Evolutionary conservation across 2,113 vertebrate species (phyloP).

Genomic region (Donacobius atricapilla): DNA sequence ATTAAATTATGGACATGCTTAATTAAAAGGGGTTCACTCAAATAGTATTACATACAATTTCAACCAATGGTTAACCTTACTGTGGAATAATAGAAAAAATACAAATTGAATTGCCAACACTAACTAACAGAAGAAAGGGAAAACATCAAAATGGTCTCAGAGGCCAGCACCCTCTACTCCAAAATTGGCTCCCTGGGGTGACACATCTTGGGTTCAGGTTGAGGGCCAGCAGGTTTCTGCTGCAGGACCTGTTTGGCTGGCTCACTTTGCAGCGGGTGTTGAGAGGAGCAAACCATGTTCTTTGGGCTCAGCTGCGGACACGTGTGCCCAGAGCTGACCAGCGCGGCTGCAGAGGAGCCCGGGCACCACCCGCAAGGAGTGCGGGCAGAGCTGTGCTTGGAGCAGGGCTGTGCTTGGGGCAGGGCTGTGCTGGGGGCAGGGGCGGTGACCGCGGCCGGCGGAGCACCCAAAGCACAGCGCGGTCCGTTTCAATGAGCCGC

Average conservation of each 20-base stretch:
- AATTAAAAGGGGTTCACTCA: not conserved
- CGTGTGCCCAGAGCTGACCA: fast-evolving
- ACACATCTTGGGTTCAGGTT: not conserved
- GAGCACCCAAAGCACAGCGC: fast-evolving
- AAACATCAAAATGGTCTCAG: not conserved
- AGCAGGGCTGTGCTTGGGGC: not conserved
- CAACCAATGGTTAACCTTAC: not conserved
- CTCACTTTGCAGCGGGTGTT: not conserved
- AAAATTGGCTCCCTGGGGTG: not conserved
- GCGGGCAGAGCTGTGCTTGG: fast-evolving
- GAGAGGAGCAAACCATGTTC: not conserved
- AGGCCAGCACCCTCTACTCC: not conserved
- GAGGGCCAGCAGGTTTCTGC: not conserved
- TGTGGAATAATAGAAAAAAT: not conserved
- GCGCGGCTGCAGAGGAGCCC: fast-evolving
- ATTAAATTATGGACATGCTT: not conserved
- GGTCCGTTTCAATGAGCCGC: fast-evolving
- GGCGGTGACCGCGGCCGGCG: not conserved
- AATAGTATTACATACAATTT: not conserved
- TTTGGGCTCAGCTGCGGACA: fast-evolving
- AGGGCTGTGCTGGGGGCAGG: fast-evolving
- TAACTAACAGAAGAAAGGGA: not conserved
- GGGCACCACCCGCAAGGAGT: fast-evolving
- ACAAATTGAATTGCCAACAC: not conserved
- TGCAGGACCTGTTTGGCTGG: not conserved